A percentile compares a stretch with the other conserved stretches of the same genome.
phyloP scores from a whole-genome alignment of 1,140 invertebrate species.

The Danaus melanippus region DNA sequence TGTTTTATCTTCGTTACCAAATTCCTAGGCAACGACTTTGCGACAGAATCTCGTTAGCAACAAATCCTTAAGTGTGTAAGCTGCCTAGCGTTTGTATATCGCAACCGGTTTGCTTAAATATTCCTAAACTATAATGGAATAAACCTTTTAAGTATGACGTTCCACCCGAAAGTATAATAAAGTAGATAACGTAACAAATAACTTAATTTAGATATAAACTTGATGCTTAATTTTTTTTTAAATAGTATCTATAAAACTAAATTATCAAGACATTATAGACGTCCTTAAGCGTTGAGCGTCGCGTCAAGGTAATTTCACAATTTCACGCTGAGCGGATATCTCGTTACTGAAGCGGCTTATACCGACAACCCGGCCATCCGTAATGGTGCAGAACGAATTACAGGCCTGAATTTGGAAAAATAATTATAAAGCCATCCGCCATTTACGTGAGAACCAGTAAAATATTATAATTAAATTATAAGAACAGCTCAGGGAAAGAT shows the following conservation, averaged over 20 bases:
- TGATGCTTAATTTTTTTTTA: slow-evolving; percentile 4
- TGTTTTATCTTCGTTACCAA: slow-evolving; percentile 21
- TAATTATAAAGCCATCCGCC: slow-evolving; percentile 59
- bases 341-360: slow-evolving; percentile 57
- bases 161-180: too few species aligned
- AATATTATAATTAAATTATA: too few species aligned
- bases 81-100: not conserved
- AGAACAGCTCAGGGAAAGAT: too few species aligned
- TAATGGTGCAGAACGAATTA: slow-evolving; percentile 64
- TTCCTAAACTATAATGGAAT: too few species aligned
- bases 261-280: slow-evolving; percentile 25
- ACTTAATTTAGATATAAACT: slow-evolving; percentile 4
- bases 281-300: slow-evolving; percentile 18
- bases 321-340: slow-evolving; percentile 64
- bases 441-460: slow-evolving; percentile 45
- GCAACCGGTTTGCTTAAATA: not conserved
- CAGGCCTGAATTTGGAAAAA: slow-evolving; percentile 46
- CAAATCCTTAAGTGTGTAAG: slow-evolving; percentile 11
- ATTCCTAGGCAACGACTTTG: slow-evolving; percentile 19
- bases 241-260: slow-evolving; percentile 9
- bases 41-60: slow-evolving; percentile 13
- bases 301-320: slow-evolving; percentile 61
- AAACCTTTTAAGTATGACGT: too few species aligned
- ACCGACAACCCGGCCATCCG: slow-evolving; percentile 41
- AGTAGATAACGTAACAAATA: not conserved